Conservation (phyloP, 2,113 vertebrate genomes). For the Callionymus lyra region DNA sequence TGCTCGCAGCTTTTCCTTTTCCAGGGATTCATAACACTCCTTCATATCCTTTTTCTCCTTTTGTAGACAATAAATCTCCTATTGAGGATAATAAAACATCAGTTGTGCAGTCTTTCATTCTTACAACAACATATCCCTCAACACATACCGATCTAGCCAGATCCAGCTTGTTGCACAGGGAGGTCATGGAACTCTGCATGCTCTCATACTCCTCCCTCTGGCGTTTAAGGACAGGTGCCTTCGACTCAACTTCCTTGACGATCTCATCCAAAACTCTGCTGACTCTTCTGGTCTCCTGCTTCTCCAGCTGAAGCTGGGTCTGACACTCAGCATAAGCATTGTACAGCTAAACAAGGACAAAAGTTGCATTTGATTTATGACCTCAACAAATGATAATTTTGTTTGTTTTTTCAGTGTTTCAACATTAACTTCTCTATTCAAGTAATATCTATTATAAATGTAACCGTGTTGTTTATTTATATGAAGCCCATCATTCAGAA, state of each 20-base stretch:
- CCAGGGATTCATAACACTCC: constrained; percentile 71
- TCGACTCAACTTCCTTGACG: constrained; percentile 87
- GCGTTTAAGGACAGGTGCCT: constrained; percentile 84
- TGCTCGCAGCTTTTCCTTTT: constrained; percentile 78
- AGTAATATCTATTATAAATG: no score
- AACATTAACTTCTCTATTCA: no score
- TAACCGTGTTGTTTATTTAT: no score
- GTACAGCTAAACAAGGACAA: constrained; percentile 70
- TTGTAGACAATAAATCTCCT: constrained; percentile 88
- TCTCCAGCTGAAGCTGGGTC: constrained; percentile 84
- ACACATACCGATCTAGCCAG: constrained; percentile 80
- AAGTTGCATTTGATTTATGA: background rate
- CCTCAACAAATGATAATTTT: no score
- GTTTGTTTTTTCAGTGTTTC: no score
- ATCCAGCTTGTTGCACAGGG: constrained; percentile 85
- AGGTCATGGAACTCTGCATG: constrained; percentile 83
- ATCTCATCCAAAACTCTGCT: constrained; percentile 89
- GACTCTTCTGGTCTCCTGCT: constrained; percentile 82
- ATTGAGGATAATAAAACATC: background rate
- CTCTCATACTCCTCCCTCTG: constrained; percentile 90
- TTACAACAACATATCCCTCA: background rate
- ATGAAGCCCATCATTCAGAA: no score
- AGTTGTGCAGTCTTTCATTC: background rate
- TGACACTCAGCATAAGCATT: constrained; percentile 90
- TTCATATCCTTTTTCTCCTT: constrained; percentile 82